Percentiles rank a stretch among this genome's conserved stretches.
Conservation (phyloP, 2,797 vertebrate species). For the Hemibagrus guttatus region DNA sequence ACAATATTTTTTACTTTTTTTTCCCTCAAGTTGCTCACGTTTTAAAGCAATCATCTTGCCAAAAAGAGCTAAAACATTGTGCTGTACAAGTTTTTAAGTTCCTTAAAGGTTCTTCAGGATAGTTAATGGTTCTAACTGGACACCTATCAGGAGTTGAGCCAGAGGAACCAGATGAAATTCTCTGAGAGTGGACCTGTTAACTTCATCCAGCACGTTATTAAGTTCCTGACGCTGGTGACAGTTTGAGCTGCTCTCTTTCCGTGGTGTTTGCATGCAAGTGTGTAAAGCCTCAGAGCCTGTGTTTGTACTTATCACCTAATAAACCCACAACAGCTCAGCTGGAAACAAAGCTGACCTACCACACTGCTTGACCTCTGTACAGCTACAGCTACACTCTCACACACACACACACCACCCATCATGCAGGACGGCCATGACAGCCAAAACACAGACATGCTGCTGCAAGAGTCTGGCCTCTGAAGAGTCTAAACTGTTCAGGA, state of each 20-base stretch:
- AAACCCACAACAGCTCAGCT: constrained; percentile 42
- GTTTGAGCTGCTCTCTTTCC: constrained; percentile 13
- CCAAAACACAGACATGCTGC: constrained; percentile 51
- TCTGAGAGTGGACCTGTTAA: constrained; percentile 3
- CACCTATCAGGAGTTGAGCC: background rate
- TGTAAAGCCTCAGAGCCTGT: constrained; percentile 28
- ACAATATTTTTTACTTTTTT: too few relatives aligned
- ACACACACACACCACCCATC: constrained; percentile 28
- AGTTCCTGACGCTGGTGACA: background rate
- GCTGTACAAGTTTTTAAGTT: background rate
- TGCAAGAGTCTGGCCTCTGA: background rate
- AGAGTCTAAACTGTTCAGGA: background rate
- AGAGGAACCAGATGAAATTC: background rate
- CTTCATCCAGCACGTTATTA: constrained; percentile 16
- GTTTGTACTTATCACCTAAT: constrained; percentile 50
- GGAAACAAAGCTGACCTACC: constrained; percentile 50
- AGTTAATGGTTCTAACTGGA: background rate
- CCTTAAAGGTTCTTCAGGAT: background rate
- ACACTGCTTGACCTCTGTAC: constrained; percentile 59
- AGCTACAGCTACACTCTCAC: background rate
- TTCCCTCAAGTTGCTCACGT: background rate
- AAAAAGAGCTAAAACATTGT: background rate
- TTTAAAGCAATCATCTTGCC: background rate
- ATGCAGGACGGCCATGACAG: constrained; percentile 54
- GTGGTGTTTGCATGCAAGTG: constrained; percentile 21